These are phyloP conservation scores for Isoperla grammatica DNA, from an alignment of 2,888 invertebrate genomes.

Conservation along the genomic window DNA sequence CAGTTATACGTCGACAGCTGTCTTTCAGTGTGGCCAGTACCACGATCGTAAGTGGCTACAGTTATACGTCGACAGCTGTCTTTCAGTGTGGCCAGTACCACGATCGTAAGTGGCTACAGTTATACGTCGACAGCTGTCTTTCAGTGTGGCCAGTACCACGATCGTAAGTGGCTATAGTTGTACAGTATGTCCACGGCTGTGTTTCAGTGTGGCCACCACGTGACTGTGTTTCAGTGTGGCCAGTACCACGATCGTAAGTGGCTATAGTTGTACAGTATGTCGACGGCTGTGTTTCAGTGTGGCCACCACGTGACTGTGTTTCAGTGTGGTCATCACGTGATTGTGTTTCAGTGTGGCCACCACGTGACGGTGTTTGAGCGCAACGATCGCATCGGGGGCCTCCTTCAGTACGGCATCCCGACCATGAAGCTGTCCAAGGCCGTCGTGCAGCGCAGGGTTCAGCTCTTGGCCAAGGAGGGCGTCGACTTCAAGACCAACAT, in stretches of 20 bases:
- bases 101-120: too few relatives aligned
- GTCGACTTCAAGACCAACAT: slow-evolving; percentile 83
- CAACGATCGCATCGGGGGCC: slow-evolving; percentile 91
- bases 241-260: too few relatives aligned
- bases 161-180: too few relatives aligned
- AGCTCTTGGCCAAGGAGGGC: slow-evolving; percentile 84
- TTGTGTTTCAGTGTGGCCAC: slow-evolving; percentile 70
- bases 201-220: slow-evolving; percentile 76
- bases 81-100: too few relatives aligned
- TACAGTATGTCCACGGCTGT: not conserved
- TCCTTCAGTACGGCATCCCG: slow-evolving; percentile 97
- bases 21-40: too few relatives aligned
- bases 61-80: too few relatives aligned
- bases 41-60: too few relatives aligned
- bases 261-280: too few relatives aligned
- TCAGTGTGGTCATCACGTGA: slow-evolving; percentile 85
- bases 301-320: slow-evolving; percentile 94
- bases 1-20: too few relatives aligned
- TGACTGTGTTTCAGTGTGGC: slow-evolving; percentile 96
- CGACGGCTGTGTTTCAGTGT: slow-evolving; percentile 49
- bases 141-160: too few relatives aligned
- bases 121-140: too few relatives aligned
- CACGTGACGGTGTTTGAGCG: slow-evolving; percentile 94
- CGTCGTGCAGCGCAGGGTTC: slow-evolving; percentile 84
- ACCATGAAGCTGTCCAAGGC: slow-evolving; percentile 97